phyloP scores from a whole-genome alignment of 1,140 invertebrate genomes.

The Drosophila setifemur region DNA sequence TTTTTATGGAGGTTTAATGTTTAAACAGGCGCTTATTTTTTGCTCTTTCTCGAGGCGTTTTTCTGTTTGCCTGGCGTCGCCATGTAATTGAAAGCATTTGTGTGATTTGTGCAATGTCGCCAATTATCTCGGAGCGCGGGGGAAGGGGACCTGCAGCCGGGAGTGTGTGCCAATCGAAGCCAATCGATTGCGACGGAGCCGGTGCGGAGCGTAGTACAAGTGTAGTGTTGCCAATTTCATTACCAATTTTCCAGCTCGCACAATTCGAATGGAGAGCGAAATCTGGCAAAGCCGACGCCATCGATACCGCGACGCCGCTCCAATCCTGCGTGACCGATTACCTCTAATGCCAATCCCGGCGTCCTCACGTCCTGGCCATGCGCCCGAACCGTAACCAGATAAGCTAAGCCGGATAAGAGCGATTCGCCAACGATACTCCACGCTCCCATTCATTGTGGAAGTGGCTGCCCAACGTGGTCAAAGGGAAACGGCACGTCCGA shows the following conservation, averaged over 20 bases:
- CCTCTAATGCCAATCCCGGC: not conserved
- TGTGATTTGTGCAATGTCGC: conserved; percentile 78
- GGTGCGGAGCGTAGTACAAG: conserved; percentile 44
- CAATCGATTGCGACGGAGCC: conserved; percentile 36
- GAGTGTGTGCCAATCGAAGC: conserved; percentile 40
- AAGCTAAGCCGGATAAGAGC: conserved; percentile 6
- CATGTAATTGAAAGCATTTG: conserved; percentile 78
- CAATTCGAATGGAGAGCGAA: conserved; percentile 17
- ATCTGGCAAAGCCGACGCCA: not conserved
- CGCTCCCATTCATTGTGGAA: conserved; percentile 30
- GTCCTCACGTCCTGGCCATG: conserved; percentile 43
- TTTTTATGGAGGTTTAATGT: conserved; percentile 56
- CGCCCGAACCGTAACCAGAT: conserved; percentile 6
- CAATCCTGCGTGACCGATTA: conserved; percentile 51
- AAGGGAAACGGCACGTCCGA: conserved; percentile 37
- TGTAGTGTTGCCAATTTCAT: conserved; percentile 75
- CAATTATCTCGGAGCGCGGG: conserved; percentile 47
- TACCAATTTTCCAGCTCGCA: conserved; percentile 64
- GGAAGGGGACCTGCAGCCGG: not conserved
- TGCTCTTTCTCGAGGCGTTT: conserved; percentile 24
- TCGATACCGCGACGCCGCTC: not conserved
- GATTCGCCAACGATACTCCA: conserved; percentile 7
- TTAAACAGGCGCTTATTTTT: conserved; percentile 60
- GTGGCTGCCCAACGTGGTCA: conserved; percentile 12
- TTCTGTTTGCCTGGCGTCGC: conserved; percentile 46